Conservation (phyloP, 2,113 vertebrate species). For the Cercocebus atys region DNA sequence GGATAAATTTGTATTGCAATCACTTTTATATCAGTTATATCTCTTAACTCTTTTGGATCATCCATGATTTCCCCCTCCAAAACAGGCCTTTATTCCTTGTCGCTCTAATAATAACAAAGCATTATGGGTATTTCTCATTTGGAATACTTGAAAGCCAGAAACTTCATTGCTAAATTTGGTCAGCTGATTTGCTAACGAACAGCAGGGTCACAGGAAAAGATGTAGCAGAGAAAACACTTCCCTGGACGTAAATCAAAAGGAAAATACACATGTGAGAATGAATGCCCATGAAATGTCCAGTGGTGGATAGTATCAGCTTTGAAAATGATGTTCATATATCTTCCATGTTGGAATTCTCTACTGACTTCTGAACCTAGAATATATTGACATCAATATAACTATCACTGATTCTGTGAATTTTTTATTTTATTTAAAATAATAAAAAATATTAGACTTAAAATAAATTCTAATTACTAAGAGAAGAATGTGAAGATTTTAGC, state of each 20-base stretch:
- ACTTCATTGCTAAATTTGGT: not conserved
- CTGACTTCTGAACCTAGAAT: not conserved
- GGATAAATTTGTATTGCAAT: not conserved
- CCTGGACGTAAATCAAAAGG: not conserved
- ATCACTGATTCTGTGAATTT: not conserved
- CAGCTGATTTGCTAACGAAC: not conserved
- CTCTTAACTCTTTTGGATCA: not conserved
- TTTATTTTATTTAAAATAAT: not conserved
- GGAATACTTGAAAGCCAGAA: not conserved
- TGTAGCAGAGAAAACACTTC: not conserved
- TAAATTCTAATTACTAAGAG: not conserved
- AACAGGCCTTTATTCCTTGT: not conserved
- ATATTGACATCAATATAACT: not conserved
- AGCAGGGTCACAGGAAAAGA: not conserved
- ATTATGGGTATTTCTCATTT: not conserved
- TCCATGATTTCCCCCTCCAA: not conserved
- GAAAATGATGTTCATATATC: not conserved
- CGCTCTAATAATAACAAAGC: constrained; percentile 7
- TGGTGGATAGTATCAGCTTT: not conserved
- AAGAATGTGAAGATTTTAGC: not conserved
- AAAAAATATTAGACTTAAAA: not conserved
- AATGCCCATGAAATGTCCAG: not conserved
- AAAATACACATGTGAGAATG: not conserved
- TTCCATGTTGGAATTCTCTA: not conserved
- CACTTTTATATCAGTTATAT: not conserved